These are phyloP conservation scores for Drosophila eohydei DNA, from an alignment of 2,888 invertebrate genomes.

Conservation along the genomic window DNA sequence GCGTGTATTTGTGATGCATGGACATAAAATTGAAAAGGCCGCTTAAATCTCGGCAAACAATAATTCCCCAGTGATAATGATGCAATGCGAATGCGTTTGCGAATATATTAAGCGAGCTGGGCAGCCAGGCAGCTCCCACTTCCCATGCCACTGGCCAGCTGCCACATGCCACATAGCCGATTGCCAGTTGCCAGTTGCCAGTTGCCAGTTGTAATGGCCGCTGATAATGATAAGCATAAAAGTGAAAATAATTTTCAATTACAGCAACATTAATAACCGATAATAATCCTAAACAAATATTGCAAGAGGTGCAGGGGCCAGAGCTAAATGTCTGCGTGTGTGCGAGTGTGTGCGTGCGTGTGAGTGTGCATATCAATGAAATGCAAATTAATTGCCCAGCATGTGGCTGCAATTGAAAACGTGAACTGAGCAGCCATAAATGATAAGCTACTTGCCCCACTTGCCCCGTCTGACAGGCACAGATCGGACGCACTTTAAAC, in stretches of 20 bases:
- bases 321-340: not conserved
- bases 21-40: slow-evolving; percentile 36
- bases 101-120: slow-evolving; percentile 39
- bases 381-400: slow-evolving; percentile 76
- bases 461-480: slow-evolving; percentile 12
- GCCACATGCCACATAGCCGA: slow-evolving; percentile 3
- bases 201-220: slow-evolving; percentile 41
- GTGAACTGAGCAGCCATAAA: slow-evolving; percentile 55
- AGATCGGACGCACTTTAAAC: slow-evolving; percentile 29
- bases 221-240: slow-evolving; percentile 71
- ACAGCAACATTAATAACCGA: slow-evolving; percentile 81
- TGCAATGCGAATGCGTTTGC: slow-evolving; percentile 34
- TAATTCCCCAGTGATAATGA: slow-evolving; percentile 74
- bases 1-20: slow-evolving; percentile 17
- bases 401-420: slow-evolving; percentile 64
- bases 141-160: not conserved
- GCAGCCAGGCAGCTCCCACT: slow-evolving; percentile 21
- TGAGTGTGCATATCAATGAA: slow-evolving; percentile 75
- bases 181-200: slow-evolving; percentile 1
- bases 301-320: slow-evolving; percentile 25
- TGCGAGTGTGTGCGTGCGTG: slow-evolving; percentile 17
- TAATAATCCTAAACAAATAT: slow-evolving; percentile 81
- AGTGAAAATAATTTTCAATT: slow-evolving; percentile 81
- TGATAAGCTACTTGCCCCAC: slow-evolving; percentile 53
- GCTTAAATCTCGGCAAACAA: slow-evolving; percentile 76